Evolutionary conservation across 2,797 vertebrate species (phyloP), one percentile per base, ranked within the genome.

Genomic region (Corythornis leucogaster): DNA sequence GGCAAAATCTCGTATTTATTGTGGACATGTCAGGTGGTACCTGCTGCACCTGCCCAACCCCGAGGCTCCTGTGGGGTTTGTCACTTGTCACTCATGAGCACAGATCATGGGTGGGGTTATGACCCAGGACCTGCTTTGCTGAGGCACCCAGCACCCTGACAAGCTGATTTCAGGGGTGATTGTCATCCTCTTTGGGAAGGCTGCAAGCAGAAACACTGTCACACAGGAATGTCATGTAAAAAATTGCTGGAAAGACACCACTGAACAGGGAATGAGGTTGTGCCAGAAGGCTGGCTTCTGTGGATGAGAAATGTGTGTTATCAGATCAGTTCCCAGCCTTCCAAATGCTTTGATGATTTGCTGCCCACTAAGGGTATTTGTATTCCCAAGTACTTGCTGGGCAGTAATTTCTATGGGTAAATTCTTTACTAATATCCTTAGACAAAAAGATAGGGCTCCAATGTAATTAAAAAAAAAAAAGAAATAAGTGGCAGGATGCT

Each of bases 111-210:
- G n/a, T n/a, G 54, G 0, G 31, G 20, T 7, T 4, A 15, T 3
- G 50, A 20, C 42, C 58, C 33, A 6, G 38, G 46, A 54, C 15
- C 21, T 45, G 55, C n/a, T 46, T 53, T 2, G 4, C 28, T 11
- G 0, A 6, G 3, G 50, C 50, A 31, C 31, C 45, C 3, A 3
- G 30, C 31, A 35, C 24, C 62, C 31, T 4, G 17, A 19, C 16
- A 12, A n/a, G 25, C 21, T 9, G 5, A 7, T n/a, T 50, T 12
- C 25, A 8, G 0, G 4, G 12, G 42, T 12, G 16, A 38, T 43
- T 3, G 0, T 9, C 46, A 7, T 17, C 46, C 16, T 9, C 21
- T 30, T 35, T 9, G 0, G 4, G 40, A 46, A 6, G 54, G 3
- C 31, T 83, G 31, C 5, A 15, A 15, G 69, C 15, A 14, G 35